Evolutionary conservation across 2,888 invertebrate species (phyloP), one percentile per base, ranked within the genome.

Genomic region (Laspeyria flexula): DNA sequence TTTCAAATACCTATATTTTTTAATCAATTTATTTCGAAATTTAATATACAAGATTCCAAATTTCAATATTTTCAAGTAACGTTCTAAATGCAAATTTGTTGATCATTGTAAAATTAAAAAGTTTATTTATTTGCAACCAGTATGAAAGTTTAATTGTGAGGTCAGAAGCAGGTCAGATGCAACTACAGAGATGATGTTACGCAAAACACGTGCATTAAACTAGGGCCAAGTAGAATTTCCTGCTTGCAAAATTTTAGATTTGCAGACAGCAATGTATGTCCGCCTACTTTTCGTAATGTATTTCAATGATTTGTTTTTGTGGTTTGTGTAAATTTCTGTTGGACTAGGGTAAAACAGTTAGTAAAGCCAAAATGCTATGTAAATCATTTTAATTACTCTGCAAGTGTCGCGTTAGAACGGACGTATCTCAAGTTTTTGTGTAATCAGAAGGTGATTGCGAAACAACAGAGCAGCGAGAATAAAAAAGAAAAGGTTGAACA

Each of bases 101-200:
- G 7, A 39, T 21, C 21, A 10, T 10, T 12, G 33, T 34, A 37
- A 10, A 16, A 25, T 7, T 21, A 12, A 37, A 37, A 37, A 37
- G 11, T 21, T 1, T 5, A 5, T 40, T 40, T 29, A 34, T 40
- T 7, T 35, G 11, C 13, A 46, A 31, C 25, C 46, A 34, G 37
- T 43, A 50, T 45, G 57, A 62, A 70, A 62, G 57, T 38, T 38
- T 62, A 55, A 59, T 21, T 56, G 55, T 51, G 18, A 38, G 67
- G 68, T 70, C 71, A 70, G 54, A 63, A 65, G 29, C 55, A 55
- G 70, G 66, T 69, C 66, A 59, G 44, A 65, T 70, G 63, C 54
- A 70, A 55, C 60, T 63, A 55, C 55, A 48, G 30, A 65, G 66
- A 65, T 62, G 49, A 55, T 30, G 25, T 68, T 60, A 53, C 55